phyloP scores from a whole-genome alignment of 2,888 invertebrate species.

The Tholera decimalis region DNA sequence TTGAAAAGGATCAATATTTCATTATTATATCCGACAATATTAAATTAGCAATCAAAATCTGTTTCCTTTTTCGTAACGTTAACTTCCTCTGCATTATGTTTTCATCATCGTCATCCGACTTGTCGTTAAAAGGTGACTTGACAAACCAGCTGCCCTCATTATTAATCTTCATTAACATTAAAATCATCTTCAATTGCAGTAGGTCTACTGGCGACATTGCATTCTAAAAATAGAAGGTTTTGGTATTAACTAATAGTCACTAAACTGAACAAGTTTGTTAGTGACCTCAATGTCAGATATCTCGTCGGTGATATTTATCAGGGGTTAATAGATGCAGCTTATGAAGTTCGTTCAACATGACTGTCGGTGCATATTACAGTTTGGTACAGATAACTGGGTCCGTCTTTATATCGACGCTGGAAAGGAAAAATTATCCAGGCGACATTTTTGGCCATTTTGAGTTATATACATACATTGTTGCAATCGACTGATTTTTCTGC shows the following conservation, averaged over 20 bases:
- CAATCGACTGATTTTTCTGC: no score
- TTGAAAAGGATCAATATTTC: slow-evolving; percentile 25
- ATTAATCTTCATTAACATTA: slow-evolving; percentile 25
- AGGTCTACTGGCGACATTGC: slow-evolving; percentile 38
- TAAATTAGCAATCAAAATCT: slow-evolving; percentile 26
- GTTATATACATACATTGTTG: no score
- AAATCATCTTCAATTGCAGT: slow-evolving; percentile 36
- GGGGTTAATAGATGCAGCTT: slow-evolving; percentile 1
- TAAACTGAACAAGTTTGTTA: slow-evolving; percentile 4
- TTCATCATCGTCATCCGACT: slow-evolving; percentile 36
- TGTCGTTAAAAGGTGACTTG: slow-evolving; percentile 44
- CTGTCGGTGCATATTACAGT: no score
- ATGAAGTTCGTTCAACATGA: background rate
- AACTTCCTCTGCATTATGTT: slow-evolving; percentile 44
- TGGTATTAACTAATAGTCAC: background rate
- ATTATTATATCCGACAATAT: slow-evolving; percentile 28
- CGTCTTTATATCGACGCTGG: background rate
- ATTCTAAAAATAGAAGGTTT: slow-evolving; percentile 17
- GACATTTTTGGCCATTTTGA: no score
- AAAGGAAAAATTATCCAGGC: no score
- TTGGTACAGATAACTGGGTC: background rate
- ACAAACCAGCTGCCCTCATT: slow-evolving; percentile 41
- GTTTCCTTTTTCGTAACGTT: slow-evolving; percentile 48
- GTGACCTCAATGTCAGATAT: slow-evolving; percentile 10
- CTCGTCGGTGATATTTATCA: background rate